Percentiles rank a stretch among this genome's conserved stretches.
These are phyloP conservation scores for Teinopalpus imperialis DNA, from an alignment of 2,888 invertebrate genomes.

Conservation along the genomic window DNA sequence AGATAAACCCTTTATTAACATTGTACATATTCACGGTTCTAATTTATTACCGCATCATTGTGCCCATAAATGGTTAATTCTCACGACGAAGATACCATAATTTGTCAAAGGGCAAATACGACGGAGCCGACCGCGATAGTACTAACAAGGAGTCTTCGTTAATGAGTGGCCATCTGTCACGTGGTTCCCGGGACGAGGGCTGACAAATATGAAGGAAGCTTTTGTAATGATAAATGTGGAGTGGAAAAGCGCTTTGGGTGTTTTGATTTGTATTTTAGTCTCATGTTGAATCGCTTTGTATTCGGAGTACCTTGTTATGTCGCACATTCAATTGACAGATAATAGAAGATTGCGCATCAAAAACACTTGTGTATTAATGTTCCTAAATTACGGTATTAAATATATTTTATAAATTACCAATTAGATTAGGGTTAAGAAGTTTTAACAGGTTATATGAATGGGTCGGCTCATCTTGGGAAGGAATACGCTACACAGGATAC, in stretches of 20 bases:
- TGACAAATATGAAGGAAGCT: conserved; percentile 69
- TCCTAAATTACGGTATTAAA: too few species aligned
- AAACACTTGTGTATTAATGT: too few species aligned
- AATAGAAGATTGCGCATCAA: too few species aligned
- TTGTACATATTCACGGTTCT: conserved; percentile 12
- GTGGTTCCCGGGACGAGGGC: conserved; percentile 56
- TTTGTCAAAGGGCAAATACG: conserved; percentile 71
- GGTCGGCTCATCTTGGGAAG: too few species aligned
- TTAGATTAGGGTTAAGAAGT: too few species aligned
- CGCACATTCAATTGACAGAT: too few species aligned
- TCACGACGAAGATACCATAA: conserved; percentile 30
- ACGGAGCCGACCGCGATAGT: conserved; percentile 63
- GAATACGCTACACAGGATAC: too few species aligned
- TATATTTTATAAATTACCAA: too few species aligned
- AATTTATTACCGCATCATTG: conserved; percentile 23
- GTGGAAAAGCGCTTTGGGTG: not conserved
- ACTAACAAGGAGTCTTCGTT: conserved; percentile 55
- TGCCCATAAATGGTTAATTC: conserved; percentile 20
- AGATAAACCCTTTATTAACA: conserved; percentile 23
- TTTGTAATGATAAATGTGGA: conserved; percentile 46
- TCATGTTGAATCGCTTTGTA: not conserved
- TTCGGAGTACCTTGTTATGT: too few species aligned
- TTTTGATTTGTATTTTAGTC: not conserved
- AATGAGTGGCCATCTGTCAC: conserved; percentile 67
- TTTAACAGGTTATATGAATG: too few species aligned